These are phyloP conservation scores for Nipponia nippon DNA, from an alignment of 2,113 vertebrate genomes.

Conservation along the genomic window DNA sequence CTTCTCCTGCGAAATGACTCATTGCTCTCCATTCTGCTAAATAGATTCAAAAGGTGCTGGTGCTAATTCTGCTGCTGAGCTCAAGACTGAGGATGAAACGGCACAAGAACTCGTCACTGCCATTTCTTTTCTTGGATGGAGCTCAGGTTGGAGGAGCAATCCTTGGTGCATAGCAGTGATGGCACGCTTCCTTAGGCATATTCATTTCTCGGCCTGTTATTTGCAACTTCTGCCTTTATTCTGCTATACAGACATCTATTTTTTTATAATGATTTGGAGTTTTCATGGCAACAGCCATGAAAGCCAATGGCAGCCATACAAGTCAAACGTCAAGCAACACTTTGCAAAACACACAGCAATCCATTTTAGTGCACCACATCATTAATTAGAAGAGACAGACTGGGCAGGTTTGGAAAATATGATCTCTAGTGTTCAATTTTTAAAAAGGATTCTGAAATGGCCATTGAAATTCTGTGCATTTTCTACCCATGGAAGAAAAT, in stretches of 20 bases:
- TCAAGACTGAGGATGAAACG: neutral
- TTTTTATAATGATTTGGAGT: neutral
- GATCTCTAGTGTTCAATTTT: slow-evolving; percentile 18
- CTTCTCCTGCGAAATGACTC: neutral
- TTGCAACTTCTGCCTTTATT: neutral
- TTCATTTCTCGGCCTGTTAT: neutral
- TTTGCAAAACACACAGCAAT: slow-evolving; percentile 13
- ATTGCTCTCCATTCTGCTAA: neutral
- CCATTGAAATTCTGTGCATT: slow-evolving; percentile 6
- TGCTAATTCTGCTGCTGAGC: neutral
- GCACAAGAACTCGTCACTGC: neutral
- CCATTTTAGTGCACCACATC: slow-evolving; percentile 35
- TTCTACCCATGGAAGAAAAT: neutral
- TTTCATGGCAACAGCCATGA: slow-evolving; percentile 37
- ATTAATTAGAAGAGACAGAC: slow-evolving; percentile 50
- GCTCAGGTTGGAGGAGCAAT: neutral
- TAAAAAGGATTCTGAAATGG: neutral
- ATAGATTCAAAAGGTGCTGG: neutral
- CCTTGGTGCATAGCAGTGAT: neutral
- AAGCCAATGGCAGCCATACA: slow-evolving; percentile 37
- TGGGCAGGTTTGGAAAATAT: slow-evolving; percentile 51
- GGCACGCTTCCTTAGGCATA: neutral
- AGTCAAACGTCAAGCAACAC: slow-evolving; percentile 53
- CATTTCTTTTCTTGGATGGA: neutral
- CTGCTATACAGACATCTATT: neutral